Conservation (phyloP, 2,797 vertebrate species). For the Bovichtus diacanthus region DNA sequence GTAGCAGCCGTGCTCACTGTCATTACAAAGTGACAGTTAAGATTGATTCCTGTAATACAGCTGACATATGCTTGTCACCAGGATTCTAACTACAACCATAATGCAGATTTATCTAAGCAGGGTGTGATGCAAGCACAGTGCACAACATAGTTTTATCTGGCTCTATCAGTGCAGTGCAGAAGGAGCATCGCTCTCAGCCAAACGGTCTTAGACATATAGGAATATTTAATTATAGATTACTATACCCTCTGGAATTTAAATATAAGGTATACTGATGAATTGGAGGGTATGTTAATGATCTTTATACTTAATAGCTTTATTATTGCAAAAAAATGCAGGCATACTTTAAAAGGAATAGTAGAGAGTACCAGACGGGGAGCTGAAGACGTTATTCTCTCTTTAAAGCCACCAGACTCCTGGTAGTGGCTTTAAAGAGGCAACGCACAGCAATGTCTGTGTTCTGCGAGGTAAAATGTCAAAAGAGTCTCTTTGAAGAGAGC, state of each 20-base stretch:
- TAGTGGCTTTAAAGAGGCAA: too few species aligned
- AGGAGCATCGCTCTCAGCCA: too few species aligned
- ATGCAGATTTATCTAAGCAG: conserved; percentile 71
- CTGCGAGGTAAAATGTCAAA: too few species aligned
- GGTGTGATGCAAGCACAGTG: conserved; percentile 33
- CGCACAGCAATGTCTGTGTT: too few species aligned
- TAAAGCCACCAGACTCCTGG: too few species aligned
- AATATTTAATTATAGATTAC: conserved; percentile 59
- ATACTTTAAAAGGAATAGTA: background rate
- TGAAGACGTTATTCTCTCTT: too few species aligned
- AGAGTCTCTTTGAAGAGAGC: too few species aligned
- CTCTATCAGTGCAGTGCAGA: conserved; percentile 21
- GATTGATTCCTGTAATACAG: conserved; percentile 69
- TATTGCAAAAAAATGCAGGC: conserved; percentile 38
- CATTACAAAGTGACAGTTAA: conserved; percentile 70
- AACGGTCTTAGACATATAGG: conserved; percentile 35
- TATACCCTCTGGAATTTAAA: conserved; percentile 52
- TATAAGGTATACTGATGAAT: conserved; percentile 40
- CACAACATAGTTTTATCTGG: conserved; percentile 22
- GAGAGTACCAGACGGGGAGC: too few species aligned
- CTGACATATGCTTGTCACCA: conserved; percentile 71
- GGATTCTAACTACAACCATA: conserved; percentile 71
- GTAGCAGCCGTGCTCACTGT: conserved; percentile 44
- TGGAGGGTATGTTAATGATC: conserved; percentile 24
- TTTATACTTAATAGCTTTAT: conserved; percentile 48